Base-by-base conservation (phyloP, 2,113 vertebrate genomes). In the Cynopterus brachyotis region DNA sequence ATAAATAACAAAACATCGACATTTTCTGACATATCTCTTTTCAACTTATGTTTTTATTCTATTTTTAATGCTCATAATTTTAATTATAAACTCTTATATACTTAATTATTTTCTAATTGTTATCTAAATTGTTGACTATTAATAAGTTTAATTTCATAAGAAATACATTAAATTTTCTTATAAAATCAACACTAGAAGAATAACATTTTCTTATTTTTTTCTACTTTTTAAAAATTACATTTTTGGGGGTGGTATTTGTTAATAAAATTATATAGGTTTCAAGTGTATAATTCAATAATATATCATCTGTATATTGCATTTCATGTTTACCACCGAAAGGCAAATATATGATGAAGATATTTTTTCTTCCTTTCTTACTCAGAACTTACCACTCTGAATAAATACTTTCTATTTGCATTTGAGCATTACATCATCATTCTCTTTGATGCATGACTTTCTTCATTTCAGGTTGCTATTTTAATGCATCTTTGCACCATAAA, bases 401-500 rank as follows among this genome's bases (percentile, higher is more conserved):
- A 53, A 40, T 72, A 35, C 22, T 35, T 67, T 69, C 72, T 81
- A 72, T 81, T 73, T 86, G 22, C 37, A 35, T 47, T 69, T 75
- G 82, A 82, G 40, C 37, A 60, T 28, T 19, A 32, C n/a, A 72
- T 90, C 53, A 32, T 59, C 30, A 32, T 92, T 45, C 67, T 81
- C 37, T 72, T 32, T 66, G 45, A 82, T 37, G 67, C 55, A 69
- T 72, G 17, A 89, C 47, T 91, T 93, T 50, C 59, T 80, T 90
- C 60, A 40, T 72, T 91, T 80, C 6, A 72, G 72, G 62, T 53
- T 95, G 47, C 28, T 91, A 84, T 95, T 85, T 93, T 47, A 91
- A 60, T 10, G 19, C 30, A 55, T 95, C 84, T 82, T 78, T 82
- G 73, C 55, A 89, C 50, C 78, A 45, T 81, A 78, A 83, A 53